Base-by-base conservation (phyloP, 2,888 invertebrate species). In the Clistopyga incitator region DNA sequence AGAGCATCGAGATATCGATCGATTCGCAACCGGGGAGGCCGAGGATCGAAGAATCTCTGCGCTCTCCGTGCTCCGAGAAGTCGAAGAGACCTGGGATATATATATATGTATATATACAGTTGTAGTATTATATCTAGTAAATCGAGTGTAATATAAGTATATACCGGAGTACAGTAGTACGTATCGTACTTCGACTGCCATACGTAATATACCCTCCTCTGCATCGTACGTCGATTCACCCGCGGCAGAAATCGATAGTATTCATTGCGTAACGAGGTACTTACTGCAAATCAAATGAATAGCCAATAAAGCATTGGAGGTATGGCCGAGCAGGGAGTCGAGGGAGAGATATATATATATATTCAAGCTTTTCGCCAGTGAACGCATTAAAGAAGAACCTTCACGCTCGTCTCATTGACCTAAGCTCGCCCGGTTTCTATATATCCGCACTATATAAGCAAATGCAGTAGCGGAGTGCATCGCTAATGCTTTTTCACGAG, bases 211-310 rank as follows among this genome's bases (percentile, higher is more conserved):
- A 56, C 25, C 56, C 29, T 15, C 56, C 29, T 15, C 15, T 38
- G 11, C 38, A 61, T 18, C 61, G 61, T 59, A 29, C 2, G 4
- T n/a, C 38, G 64, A 64, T 64, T 64, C 65, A 79, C 83, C 87
- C 82, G 84, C 76, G 86, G 87, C 86, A 86, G 88, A 87, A 90
- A 90, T 86, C 89, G 89, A 90, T 90, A 89, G 87, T 88, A 89
- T 89, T 88, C 90, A 87, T 90, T 88, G 89, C 90, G 90, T 90
- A 89, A 90, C 90, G 88, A 90, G 89, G 87, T 88, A 89, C 87
- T 89, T 87, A 90, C 88, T 86, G 89, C 88, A 88, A 88, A 89
- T 89, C 91, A 89, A 90, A 90, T 88, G 87, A 89, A 89, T 88
- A 87, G 88, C 86, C 89, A 85, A 89, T 89, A 89, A 89, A 88